phyloP scores from a whole-genome alignment of 2,113 vertebrate genomes.

The Neolamprologus brichardi region DNA sequence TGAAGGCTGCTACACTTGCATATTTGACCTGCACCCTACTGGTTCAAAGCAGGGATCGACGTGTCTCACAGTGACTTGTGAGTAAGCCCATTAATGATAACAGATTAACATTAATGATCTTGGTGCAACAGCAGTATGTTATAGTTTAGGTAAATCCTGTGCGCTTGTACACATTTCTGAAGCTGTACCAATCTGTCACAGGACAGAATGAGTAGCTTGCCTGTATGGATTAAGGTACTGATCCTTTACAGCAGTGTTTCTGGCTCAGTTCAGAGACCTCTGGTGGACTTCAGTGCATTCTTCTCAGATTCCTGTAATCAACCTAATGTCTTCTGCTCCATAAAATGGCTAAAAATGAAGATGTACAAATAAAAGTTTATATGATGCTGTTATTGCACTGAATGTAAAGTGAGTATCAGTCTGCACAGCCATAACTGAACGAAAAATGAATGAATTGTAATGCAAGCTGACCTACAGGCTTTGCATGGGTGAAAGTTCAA shows the following conservation, averaged over 20 bases:
- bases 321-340: neutral
- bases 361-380: neutral
- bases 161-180: neutral
- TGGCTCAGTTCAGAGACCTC: neutral
- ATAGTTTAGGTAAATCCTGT: neutral
- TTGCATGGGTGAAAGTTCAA: neutral
- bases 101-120: neutral
- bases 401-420: neutral
- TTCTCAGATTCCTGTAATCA: neutral
- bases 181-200: neutral
- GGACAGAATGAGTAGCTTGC: neutral
- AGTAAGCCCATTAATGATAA: conserved; percentile 9
- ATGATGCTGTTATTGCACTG: neutral
- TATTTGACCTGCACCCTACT: conserved; percentile 63
- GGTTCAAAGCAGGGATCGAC: conserved; percentile 60
- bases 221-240: neutral
- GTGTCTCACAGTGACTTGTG: conserved; percentile 69
- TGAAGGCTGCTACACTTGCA: conserved; percentile 75
- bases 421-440: neutral
- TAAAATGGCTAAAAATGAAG: neutral
- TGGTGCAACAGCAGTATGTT: neutral
- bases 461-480: neutral
- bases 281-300: neutral
- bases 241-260: neutral
- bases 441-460: neutral